These are phyloP conservation scores for Drosophila prosaltans DNA, from an alignment of 1,140 invertebrate genomes.

Conservation along the genomic window DNA sequence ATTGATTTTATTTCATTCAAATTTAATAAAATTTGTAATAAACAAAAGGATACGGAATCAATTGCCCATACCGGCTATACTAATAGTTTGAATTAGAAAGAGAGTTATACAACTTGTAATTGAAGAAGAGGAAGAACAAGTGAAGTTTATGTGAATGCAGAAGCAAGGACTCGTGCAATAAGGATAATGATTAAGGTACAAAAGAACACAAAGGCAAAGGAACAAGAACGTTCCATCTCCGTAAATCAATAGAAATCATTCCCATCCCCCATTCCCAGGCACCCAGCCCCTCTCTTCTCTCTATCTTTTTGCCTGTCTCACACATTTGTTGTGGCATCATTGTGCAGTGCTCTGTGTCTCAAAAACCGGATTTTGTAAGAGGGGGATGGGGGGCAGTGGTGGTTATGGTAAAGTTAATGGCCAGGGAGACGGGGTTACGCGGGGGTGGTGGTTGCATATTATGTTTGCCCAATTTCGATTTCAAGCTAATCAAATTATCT, in stretches of 20 bases:
- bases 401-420: neutral
- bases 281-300: too few species aligned
- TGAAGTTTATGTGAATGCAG: neutral
- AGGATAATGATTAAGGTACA: slow-evolving; percentile 7
- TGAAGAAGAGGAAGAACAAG: neutral
- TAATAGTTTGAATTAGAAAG: neutral
- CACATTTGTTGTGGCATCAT: too few species aligned
- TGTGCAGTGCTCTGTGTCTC: neutral
- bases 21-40: neutral
- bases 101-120: neutral
- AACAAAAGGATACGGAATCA: neutral
- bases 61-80: neutral
- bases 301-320: too few species aligned
- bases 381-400: neutral
- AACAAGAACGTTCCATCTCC: slow-evolving; percentile 1
- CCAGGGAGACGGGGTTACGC: neutral
- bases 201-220: slow-evolving; percentile 2
- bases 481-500: neutral
- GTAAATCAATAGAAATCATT: slow-evolving; percentile 9
- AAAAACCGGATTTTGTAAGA: neutral
- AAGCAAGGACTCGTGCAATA: neutral
- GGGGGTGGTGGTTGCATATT: slow-evolving; percentile 2
- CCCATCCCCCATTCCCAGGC: neutral
- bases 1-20: slow-evolving; percentile 17
- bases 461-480: slow-evolving; percentile 2